Percentiles rank a stretch among this genome's conserved stretches.
Evolutionary conservation across 2,113 vertebrate species (phyloP).

Genomic region (Tapirus terrestris): DNA sequence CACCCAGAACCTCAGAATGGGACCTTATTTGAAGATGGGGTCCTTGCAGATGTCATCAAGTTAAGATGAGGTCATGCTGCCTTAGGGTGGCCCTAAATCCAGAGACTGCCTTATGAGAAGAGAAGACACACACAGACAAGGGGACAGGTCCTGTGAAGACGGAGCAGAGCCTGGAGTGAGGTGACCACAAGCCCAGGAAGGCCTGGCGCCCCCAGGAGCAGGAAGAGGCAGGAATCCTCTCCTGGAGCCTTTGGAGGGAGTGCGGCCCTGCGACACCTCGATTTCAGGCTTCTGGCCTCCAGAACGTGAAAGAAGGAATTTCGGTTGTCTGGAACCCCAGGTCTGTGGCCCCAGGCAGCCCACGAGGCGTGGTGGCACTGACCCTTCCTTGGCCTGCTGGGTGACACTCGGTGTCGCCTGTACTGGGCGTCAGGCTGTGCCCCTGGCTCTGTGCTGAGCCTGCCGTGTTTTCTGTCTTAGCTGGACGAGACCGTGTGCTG

Average conservation of each 20-base stretch:
- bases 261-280: accelerated
- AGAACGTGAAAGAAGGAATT: background rate
- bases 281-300: background rate
- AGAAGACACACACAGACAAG: too few relatives aligned
- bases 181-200: accelerated
- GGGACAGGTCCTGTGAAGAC: background rate
- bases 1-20: background rate
- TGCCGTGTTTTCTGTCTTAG: accelerated
- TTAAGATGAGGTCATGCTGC: background rate
- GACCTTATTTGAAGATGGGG: too few relatives aligned
- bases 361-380: accelerated
- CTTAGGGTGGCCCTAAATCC: background rate
- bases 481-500: accelerated
- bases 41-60: background rate
- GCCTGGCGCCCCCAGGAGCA: accelerated
- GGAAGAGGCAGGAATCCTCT: background rate
- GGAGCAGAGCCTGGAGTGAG: background rate
- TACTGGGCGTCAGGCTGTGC: accelerated
- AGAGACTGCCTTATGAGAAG: accelerated
- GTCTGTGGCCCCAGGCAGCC: background rate
- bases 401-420: background rate
- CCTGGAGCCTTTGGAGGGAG: too few relatives aligned
- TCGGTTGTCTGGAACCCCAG: background rate
- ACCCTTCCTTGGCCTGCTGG: background rate
- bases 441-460: background rate